Evolutionary conservation across 1,140 invertebrate species (phyloP), one percentile per base, ranked within the genome.

Genomic region (Centruroides sculpturatus): DNA sequence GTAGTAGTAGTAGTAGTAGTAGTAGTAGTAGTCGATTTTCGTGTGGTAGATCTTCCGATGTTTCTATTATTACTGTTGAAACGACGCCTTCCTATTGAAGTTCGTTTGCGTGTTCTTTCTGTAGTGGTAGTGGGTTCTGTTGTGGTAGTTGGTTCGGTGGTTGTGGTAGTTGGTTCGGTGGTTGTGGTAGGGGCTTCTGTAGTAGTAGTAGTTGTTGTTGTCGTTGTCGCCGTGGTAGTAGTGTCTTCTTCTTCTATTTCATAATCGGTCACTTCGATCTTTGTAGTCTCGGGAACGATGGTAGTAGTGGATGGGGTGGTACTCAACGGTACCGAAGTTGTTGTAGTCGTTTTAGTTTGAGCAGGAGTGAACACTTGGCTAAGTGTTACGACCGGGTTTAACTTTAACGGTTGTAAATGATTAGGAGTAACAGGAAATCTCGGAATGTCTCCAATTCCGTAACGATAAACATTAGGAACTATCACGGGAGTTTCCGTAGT

Each of bases 391-490:
- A 34, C 6, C 23, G 50, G 9, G 12, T 34, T 34, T 13, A n/a
- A n/a, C 6, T 51, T 34, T n/a, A 13, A 11, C 8, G 12, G 50
- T 13, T 51, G 12, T 11, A 51, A n/a, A 13, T 13, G 35, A 56
- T 56, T 56, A n/a, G 55, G 55, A 13, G 46, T 49, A 3, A 57
- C 35, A 8, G 56, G 56, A 6, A 48, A 46, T 51, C 49, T 57
- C 47, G 56, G 56, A 57, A 57, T 56, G 5, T 56, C 56, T 10
- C 35, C 36, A 36, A 35, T 57, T 48, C 56, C 56, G 35, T 57
- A 57, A n/a, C 56, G 56, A 36, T 57, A 57, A 12, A 57, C 35
- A 48, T 57, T 57, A 8, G 56, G 50, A 5, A 51, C 50, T 51
- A 34, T 8, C 8, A 41, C 41, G 8, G 41, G 41, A 5, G 41